phyloP scores from a whole-genome alignment of 2,113 vertebrate species.

The Cephalopholis sonnerati region DNA sequence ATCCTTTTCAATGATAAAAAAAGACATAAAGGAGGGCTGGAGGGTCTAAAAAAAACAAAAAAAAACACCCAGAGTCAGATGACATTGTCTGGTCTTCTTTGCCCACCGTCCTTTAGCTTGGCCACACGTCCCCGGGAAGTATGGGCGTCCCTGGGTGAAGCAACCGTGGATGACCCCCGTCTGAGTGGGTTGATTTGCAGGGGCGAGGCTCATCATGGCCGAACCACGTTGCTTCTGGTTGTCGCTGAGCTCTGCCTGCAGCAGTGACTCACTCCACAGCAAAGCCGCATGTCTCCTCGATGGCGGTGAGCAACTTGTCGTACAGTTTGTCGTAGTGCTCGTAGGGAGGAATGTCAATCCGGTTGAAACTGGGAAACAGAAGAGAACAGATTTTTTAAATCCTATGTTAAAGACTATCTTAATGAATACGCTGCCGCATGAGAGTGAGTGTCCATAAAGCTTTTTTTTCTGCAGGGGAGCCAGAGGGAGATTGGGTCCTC shows the following conservation, averaged over 20 bases:
- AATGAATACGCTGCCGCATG: not conserved
- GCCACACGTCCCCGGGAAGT: conserved; percentile 45
- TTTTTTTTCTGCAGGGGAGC: no score
- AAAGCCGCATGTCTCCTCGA: conserved; percentile 99
- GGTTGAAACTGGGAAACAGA: conserved; percentile 92
- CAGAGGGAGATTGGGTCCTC: no score
- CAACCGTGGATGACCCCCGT: conserved; percentile 28
- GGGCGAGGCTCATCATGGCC: conserved; percentile 14
- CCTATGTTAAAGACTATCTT: not conserved
- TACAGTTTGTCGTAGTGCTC: conserved; percentile 98
- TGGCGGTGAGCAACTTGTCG: conserved; percentile 99
- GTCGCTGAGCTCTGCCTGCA: not conserved
- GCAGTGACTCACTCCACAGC: conserved; percentile 91
- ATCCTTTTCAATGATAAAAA: conserved; percentile 72
- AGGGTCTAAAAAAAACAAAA: conserved; percentile 35
- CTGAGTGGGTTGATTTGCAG: conserved; percentile 9
- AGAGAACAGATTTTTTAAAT: conserved; percentile 6
- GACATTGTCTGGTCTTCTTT: conserved; percentile 43
- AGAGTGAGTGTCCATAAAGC: no score
- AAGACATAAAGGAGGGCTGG: conserved; percentile 51
- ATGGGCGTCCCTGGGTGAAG: conserved; percentile 35
- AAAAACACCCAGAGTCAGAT: conserved; percentile 48
- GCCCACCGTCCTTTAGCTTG: conserved; percentile 26
- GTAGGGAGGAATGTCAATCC: conserved; percentile 99
- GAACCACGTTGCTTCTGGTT: conserved; percentile 33